Conservation (phyloP, 2,113 vertebrate genomes). For the Siniperca knerii region DNA sequence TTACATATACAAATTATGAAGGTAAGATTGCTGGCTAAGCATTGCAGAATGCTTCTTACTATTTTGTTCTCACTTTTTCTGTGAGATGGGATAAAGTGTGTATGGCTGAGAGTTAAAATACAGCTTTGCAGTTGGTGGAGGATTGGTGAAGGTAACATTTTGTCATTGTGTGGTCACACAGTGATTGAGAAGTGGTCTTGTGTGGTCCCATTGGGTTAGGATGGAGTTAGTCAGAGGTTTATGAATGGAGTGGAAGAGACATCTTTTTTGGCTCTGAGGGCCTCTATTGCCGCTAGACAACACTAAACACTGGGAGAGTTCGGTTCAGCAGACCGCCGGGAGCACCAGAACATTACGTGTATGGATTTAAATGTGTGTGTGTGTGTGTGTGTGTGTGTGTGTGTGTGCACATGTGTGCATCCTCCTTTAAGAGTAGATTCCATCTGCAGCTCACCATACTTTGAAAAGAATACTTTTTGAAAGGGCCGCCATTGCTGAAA, state of each 20-base stretch:
- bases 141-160: neutral
- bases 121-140: conserved; percentile 3
- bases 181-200: conserved; percentile 37
- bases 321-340: conserved; percentile 17
- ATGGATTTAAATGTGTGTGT: conserved; percentile 12
- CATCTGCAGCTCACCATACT: neutral
- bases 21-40: neutral
- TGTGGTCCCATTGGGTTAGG: conserved; percentile 49
- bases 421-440: neutral
- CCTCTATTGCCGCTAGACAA: conserved; percentile 33
- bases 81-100: neutral
- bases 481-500: neutral
- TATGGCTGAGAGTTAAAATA: neutral
- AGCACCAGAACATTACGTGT: conserved; percentile 7
- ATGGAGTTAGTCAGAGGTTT: conserved; percentile 47
- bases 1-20: conserved; percentile 22
- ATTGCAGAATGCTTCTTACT: neutral
- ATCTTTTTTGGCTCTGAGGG: conserved; percentile 65
- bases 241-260: conserved; percentile 62
- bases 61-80: neutral
- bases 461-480: conserved; percentile 6
- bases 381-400: neutral
- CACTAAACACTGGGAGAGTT: conserved; percentile 50
- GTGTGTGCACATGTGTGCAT: neutral
- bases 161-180: neutral